These are phyloP conservation scores for Phallusia fumigata DNA, from an alignment of 23 tunicate species.

Conservation along the genomic window DNA sequence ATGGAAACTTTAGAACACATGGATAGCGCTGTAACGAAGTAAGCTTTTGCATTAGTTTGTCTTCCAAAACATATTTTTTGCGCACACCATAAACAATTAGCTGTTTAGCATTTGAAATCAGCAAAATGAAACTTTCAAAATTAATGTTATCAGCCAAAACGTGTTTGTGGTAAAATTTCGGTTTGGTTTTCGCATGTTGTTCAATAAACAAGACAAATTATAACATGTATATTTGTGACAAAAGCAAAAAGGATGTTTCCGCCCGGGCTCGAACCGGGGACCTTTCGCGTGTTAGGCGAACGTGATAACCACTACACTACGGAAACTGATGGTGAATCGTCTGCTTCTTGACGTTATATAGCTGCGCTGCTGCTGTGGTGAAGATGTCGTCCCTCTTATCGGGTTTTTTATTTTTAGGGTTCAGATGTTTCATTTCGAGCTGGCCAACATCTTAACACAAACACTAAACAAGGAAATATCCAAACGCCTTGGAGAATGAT, in stretches of 20 bases:
- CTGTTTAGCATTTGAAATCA: too few relatives aligned
- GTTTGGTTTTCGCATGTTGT: too few relatives aligned
- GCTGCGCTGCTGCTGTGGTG: too few relatives aligned
- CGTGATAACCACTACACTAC: constrained; percentile 99
- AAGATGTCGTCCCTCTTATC: too few relatives aligned
- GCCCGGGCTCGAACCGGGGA: constrained; percentile 91
- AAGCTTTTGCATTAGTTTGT: background rate
- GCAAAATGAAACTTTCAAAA: too few relatives aligned
- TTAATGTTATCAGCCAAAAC: too few relatives aligned
- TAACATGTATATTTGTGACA: too few relatives aligned
- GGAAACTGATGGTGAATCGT: constrained; percentile 31
- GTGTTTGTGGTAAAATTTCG: too few relatives aligned
- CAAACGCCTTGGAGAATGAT: constrained; percentile 66
- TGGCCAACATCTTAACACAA: constrained; percentile 68
- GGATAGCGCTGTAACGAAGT: constrained; percentile 60
- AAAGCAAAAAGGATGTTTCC: constrained; percentile 36
- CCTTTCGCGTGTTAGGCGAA: constrained; percentile 92
- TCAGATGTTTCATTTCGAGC: constrained; percentile 64
- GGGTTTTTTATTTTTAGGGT: constrained; percentile 39
- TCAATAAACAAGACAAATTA: too few relatives aligned
- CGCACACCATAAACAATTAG: background rate
- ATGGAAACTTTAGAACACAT: constrained; percentile 88
- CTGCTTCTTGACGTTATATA: too few relatives aligned
- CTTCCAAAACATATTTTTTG: background rate
- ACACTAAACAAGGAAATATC: constrained; percentile 61